A percentile compares a stretch with the other conserved stretches of the same genome.
phyloP scores from a whole-genome alignment of 2,797 vertebrate genomes.

The Morus bassanus region DNA sequence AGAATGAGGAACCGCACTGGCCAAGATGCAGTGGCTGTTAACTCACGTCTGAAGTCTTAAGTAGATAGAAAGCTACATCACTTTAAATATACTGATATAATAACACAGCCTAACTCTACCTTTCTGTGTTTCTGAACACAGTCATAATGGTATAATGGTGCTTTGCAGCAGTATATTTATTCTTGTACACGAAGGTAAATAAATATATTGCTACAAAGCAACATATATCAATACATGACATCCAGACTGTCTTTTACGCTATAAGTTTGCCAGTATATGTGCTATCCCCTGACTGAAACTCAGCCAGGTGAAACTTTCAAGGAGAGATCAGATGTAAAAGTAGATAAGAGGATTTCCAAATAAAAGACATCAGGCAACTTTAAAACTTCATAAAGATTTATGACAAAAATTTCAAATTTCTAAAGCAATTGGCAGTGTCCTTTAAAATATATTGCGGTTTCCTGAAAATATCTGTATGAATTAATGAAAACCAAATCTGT shows the following conservation, averaged over 20 bases:
- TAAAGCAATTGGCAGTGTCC: not conserved
- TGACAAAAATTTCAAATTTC: not conserved
- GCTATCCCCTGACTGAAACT: not conserved
- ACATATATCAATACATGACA: not conserved
- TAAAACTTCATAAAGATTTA: not conserved
- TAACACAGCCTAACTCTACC: not conserved
- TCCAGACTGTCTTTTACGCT: not conserved
- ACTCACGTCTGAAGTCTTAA: not conserved
- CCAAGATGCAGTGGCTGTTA: not conserved
- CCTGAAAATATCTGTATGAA: not conserved
- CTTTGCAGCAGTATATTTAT: not conserved
- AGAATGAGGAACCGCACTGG: not conserved
- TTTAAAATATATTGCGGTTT: not conserved
- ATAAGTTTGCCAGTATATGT: not conserved
- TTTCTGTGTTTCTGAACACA: not conserved
- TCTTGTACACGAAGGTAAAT: not conserved
- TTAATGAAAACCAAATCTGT: not conserved
- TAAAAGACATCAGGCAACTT: not conserved
- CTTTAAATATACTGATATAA: not conserved
- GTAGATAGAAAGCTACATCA: not conserved
- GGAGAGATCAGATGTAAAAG: not conserved
- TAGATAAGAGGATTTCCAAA: not conserved
- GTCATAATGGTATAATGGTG: not conserved
- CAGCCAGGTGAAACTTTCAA: not conserved
- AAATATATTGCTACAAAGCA: not conserved